Evolutionary conservation across 2,113 vertebrate genomes (phyloP), one percentile per base, ranked within the genome.

Genomic region (Chrysochloris asiatica): DNA sequence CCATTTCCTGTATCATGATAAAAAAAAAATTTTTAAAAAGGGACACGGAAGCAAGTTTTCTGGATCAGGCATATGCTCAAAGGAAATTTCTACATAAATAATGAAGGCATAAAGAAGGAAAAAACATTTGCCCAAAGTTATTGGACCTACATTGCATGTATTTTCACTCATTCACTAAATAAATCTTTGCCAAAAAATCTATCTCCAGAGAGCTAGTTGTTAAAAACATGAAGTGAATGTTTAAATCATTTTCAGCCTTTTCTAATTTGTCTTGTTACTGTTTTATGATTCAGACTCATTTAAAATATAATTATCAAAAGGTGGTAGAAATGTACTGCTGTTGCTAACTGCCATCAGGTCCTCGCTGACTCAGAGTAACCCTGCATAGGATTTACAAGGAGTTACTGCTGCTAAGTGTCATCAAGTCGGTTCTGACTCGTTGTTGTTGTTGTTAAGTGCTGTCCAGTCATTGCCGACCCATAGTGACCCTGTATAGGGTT

Each of bases 251-350:
- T 77, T 86, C 80, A 80, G 41, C 72, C 67, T 94, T 78, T 48
- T 4, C 8, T 91, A 92, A 75, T 48, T 79, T 89, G 50, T 50
- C 11, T 76, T 76, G 3, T 45, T 85, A 89, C 16, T 69, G 14
- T 54, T 84, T 87, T 52, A 26, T 83, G 72, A 80, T 33, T 91
- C n/a, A 36, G 4, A 11, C 10, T 73, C 89, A 72, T 38, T 93
- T 73, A 67, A 93, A 86, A 89, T 69, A 52, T 50, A 77, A 81
- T 77, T 19, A 92, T 45, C 3, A 75, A 54, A 95, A 86, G 72
- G 28, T 28, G 45, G n/a, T 17, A 92, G 45, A 92, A 78, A 43
- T 76, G 12, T n/a, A 48, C 54, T 86, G 16, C 3, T 59, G 36
- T n/a, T n/a, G n/a, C n/a, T n/a, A n/a, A n/a, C n/a, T n/a, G n/a